phyloP scores from a whole-genome alignment of 2,797 vertebrate genomes.

The Sebastes taczanowskii region DNA sequence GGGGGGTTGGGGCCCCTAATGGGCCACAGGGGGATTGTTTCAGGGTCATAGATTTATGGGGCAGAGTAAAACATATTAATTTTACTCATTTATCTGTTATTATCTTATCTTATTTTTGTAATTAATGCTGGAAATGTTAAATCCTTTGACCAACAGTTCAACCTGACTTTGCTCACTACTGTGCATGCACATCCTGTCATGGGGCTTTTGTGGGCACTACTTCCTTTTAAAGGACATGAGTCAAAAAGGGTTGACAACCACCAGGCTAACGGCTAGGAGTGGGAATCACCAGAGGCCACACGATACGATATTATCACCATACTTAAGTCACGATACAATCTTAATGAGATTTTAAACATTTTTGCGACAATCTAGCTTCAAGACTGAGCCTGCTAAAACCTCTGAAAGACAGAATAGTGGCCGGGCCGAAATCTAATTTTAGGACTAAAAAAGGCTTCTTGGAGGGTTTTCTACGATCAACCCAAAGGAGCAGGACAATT shows the following conservation, averaged over 20 bases:
- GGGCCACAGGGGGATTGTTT: background rate
- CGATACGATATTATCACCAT: too few relatives aligned
- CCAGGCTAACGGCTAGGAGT: background rate
- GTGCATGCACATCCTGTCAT: background rate
- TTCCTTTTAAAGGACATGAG: background rate
- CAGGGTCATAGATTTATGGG: background rate
- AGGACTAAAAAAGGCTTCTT: background rate
- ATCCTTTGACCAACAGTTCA: background rate
- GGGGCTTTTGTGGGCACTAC: background rate
- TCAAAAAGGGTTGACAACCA: background rate
- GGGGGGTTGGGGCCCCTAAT: background rate
- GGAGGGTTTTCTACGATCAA: background rate
- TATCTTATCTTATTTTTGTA: background rate
- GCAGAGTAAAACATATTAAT: background rate
- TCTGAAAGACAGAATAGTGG: too few relatives aligned
- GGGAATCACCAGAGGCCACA: too few relatives aligned
- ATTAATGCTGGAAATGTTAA: background rate
- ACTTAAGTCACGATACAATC: too few relatives aligned
- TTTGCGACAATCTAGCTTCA: too few relatives aligned
- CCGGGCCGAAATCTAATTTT: too few relatives aligned
- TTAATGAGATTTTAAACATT: too few relatives aligned
- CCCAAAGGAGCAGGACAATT: background rate
- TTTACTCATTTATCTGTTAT: background rate
- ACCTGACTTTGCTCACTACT: background rate
- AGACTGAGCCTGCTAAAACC: too few relatives aligned